Evolutionary conservation across 1,140 invertebrate genomes (phyloP), one percentile per base, ranked within the genome.

Genomic region (Luehdorfia chinensis): DNA sequence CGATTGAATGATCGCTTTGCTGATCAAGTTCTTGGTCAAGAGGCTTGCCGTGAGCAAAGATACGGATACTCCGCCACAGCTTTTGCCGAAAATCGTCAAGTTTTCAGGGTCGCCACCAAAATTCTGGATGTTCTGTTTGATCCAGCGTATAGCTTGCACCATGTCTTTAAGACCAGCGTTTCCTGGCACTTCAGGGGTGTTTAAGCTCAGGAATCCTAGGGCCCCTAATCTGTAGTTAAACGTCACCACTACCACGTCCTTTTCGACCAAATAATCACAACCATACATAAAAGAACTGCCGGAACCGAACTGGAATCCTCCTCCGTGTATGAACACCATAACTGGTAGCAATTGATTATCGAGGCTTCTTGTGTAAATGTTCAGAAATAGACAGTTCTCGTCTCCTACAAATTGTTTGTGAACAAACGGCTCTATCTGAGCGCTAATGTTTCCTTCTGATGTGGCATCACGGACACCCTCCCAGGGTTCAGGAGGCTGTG

Each of bases 351-450:
- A 73, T 12, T 62, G 66, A 6, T 75, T 75, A 15, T 79, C 75
- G 0, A 83, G 12, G 34, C 59, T 85, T 9, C 90, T 90, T 1
- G 90, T 90, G 73, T 90, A 94, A 0, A 94, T 88, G 60, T 94
- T 94, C 0, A 94, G 69, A 67, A 90, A 93, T 0, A 95, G 87
- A 66, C 94, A 95, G 75, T 95, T 93, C 66, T 95, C 94, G 8
- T 88, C 67, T 0, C 90, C 90, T 0, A 68, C 32, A 36, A 65
- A 80, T 9, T 51, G 36, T 44, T 71, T 71, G 23, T 55, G 39
- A 14, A 54, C 13, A 0, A 70, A 13, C 0, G 46, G 43, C 32
- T 86, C 75, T 0, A 79, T 50, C 51, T 90, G 88, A 2, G 89
- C 87, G 39, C 81, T 84, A 0, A 77, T 46, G 30, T 78, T 79